These are phyloP conservation scores for Muscidifurax raptorellus DNA, from an alignment of 1,140 invertebrate species.

Conservation along the genomic window DNA sequence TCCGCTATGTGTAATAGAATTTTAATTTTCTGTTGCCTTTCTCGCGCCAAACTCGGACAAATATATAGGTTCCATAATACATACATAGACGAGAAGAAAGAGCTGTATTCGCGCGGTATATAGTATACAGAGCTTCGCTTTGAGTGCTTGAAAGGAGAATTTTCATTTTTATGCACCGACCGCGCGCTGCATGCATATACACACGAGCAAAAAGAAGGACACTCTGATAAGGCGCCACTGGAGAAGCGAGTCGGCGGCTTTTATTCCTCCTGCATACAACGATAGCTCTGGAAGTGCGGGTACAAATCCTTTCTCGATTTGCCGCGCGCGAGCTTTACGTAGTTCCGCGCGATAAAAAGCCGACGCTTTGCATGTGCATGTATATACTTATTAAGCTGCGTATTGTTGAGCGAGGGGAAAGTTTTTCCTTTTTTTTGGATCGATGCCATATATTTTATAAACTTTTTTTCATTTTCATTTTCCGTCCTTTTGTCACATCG, in stretches of 20 bases:
- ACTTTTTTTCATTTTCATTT: too few relatives aligned
- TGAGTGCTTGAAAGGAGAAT: not conserved
- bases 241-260: not conserved
- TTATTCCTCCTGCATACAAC: slow-evolving; percentile 4
- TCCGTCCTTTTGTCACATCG: too few relatives aligned
- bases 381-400: too few relatives aligned
- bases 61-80: too few relatives aligned
- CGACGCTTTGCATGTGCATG: not conserved
- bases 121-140: not conserved
- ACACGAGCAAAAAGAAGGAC: not conserved
- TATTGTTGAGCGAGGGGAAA: not conserved
- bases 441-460: too few relatives aligned
- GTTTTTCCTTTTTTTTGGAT: too few relatives aligned
- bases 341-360: not conserved
- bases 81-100: too few relatives aligned
- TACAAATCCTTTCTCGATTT: slow-evolving; percentile 23
- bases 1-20: not conserved
- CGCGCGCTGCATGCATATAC: not conserved
- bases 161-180: not conserved
- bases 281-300: not conserved
- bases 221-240: not conserved
- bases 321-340: not conserved
- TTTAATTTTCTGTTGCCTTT: not conserved
- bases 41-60: too few relatives aligned
- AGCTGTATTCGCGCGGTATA: too few relatives aligned